These are phyloP conservation scores for Eublepharis macularius DNA, from an alignment of 2,113 vertebrate species.

Conservation along the genomic window DNA sequence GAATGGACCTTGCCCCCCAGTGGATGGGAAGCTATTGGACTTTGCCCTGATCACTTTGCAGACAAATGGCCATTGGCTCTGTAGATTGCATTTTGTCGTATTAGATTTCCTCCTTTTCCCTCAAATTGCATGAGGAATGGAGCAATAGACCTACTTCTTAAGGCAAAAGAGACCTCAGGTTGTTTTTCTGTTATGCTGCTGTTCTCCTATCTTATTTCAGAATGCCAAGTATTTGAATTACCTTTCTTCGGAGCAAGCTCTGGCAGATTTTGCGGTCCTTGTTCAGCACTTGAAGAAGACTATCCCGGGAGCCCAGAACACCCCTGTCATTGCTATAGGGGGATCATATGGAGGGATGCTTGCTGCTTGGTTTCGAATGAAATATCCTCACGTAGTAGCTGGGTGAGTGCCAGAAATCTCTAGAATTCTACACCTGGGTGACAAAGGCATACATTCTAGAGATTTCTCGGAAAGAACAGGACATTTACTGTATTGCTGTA, in stretches of 20 bases:
- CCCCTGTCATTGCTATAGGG: constrained; percentile 90
- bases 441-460: neutral
- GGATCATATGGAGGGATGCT: constrained; percentile 97
- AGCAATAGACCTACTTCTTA: neutral
- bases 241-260: constrained; percentile 93
- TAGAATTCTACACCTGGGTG: too few relatives aligned
- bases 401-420: constrained; percentile 79
- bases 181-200: accelerated
- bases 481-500: too few relatives aligned
- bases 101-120: too few relatives aligned
- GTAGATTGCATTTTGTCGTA: neutral
- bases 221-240: constrained; percentile 91
- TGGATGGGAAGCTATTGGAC: too few relatives aligned
- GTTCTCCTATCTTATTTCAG: constrained; percentile 68
- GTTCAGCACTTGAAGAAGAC: constrained; percentile 80
- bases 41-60: neutral
- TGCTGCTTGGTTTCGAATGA: constrained; percentile 96
- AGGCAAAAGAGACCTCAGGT: neutral
- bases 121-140: neutral
- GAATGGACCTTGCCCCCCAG: neutral
- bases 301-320: constrained; percentile 74
- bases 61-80: neutral
- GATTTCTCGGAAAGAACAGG: neutral
- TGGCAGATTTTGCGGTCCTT: constrained; percentile 91
- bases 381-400: constrained; percentile 88